Evolutionary conservation across 1,140 invertebrate species (phyloP).

Genomic region (Yoshiicerus persimilis): DNA sequence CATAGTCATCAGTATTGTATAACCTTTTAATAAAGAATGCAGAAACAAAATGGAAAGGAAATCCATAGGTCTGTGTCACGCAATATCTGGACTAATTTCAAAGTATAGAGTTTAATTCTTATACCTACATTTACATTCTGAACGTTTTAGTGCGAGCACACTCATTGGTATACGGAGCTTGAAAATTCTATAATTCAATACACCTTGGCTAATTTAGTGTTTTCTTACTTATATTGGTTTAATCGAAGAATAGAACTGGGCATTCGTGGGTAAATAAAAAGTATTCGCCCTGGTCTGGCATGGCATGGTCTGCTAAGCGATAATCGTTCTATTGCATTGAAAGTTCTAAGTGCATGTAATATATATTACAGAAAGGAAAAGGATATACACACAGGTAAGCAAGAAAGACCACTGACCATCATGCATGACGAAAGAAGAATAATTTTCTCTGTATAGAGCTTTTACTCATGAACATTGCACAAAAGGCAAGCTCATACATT

Average conservation of each 20-base stretch:
- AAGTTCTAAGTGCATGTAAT: neutral
- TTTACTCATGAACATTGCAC: neutral
- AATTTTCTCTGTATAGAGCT: neutral
- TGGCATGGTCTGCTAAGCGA: too few relatives aligned
- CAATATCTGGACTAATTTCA: too few relatives aligned
- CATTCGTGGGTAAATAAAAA: neutral
- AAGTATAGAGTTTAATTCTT: too few relatives aligned
- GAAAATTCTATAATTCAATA: too few relatives aligned
- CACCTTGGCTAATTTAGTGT: too few relatives aligned
- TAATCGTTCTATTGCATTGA: too few relatives aligned
- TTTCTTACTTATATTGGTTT: too few relatives aligned
- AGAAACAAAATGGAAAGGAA: neutral
- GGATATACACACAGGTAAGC: neutral
- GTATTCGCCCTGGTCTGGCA: neutral
- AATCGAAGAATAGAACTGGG: neutral
- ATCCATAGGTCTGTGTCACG: neutral
- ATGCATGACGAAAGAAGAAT: conserved; percentile 10
- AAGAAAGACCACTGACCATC: conserved; percentile 13
- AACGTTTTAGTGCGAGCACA: too few relatives aligned
- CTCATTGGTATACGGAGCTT: too few relatives aligned
- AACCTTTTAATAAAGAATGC: neutral
- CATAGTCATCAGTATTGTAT: too few relatives aligned
- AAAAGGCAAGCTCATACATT: neutral
- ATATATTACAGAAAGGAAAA: neutral
- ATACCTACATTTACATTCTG: too few relatives aligned